These are phyloP conservation scores for Zelostemma sp. DNA, from an alignment of 1,140 invertebrate genomes.

Conservation along the genomic window DNA sequence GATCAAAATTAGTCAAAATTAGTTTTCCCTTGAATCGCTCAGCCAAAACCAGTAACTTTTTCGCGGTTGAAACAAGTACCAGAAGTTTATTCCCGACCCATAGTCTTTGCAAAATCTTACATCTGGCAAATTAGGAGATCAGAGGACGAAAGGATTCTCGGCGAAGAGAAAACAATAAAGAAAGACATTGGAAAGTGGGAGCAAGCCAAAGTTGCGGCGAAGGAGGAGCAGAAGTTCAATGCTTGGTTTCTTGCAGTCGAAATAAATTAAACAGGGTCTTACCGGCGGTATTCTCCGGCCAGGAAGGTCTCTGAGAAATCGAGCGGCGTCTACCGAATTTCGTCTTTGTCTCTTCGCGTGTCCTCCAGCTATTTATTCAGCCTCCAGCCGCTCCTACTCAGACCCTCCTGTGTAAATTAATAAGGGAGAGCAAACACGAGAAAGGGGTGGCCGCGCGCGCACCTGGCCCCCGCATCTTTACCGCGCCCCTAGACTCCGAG, in stretches of 20 bases:
- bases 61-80: too few species aligned
- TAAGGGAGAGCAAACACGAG: slow-evolving; percentile 51
- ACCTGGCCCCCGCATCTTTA: slow-evolving; percentile 33
- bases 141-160: too few species aligned
- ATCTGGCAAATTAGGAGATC: neutral
- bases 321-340: slow-evolving; percentile 39
- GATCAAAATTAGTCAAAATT: too few species aligned
- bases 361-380: slow-evolving; percentile 51
- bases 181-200: slow-evolving; percentile 15
- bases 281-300: slow-evolving; percentile 30
- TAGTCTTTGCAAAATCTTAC: neutral
- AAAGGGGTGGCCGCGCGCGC: slow-evolving; percentile 48
- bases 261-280: slow-evolving; percentile 46
- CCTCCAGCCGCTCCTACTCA: slow-evolving; percentile 39
- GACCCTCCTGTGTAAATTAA: slow-evolving; percentile 52
- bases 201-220: slow-evolving; percentile 27
- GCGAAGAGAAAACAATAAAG: too few species aligned
- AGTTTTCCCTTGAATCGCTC: too few species aligned
- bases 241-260: slow-evolving; percentile 33
- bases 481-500: neutral
- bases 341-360: slow-evolving; percentile 44
- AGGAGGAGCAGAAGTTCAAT: slow-evolving; percentile 42
- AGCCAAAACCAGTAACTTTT: too few species aligned
- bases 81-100: too few species aligned
- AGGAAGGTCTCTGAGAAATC: slow-evolving; percentile 37